These are phyloP conservation scores for Trachymyrmex cornetzi DNA, from an alignment of 1,140 invertebrate genomes.

Conservation along the genomic window DNA sequence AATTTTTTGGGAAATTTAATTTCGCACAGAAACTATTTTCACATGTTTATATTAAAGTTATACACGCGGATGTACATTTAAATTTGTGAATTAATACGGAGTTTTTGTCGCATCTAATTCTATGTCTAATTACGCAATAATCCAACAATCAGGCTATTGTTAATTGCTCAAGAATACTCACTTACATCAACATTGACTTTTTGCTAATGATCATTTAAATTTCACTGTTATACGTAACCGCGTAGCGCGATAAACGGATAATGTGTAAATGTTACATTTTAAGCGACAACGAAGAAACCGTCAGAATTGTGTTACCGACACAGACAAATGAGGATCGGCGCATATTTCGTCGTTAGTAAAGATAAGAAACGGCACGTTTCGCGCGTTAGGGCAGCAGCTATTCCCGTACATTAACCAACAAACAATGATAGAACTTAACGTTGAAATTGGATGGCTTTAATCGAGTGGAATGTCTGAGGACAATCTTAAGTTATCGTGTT, in stretches of 20 bases:
- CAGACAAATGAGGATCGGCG: conserved; percentile 53
- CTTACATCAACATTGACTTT: not conserved
- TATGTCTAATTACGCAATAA: conserved; percentile 17
- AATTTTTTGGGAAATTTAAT: not conserved
- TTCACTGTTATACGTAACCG: not conserved
- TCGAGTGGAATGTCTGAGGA: conserved; percentile 60
- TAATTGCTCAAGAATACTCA: not conserved
- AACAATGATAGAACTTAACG: conserved; percentile 59
- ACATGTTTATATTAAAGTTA: not conserved
- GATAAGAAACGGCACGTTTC: conserved; percentile 62
- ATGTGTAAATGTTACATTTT: conserved; percentile 20
- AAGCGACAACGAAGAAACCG: conserved; percentile 23
- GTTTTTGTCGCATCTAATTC: not conserved
- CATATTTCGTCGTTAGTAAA: conserved; percentile 48
- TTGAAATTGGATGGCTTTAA: conserved; percentile 61
- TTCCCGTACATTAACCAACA: conserved; percentile 50
- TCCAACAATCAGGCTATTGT: not conserved
- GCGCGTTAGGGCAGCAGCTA: conserved; percentile 19
- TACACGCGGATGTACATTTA: not conserved
- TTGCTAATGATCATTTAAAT: conserved; percentile 25
- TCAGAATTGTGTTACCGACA: conserved; percentile 33
- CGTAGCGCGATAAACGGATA: conserved; percentile 13
- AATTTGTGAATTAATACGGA: not conserved
- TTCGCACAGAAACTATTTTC: not conserved
- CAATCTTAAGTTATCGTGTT: conserved; percentile 61